A percentile compares a stretch with the other conserved stretches of the same genome.
These are phyloP conservation scores for Ictalurus furcatus DNA, from an alignment of 2,113 vertebrate species.

Conservation along the genomic window DNA sequence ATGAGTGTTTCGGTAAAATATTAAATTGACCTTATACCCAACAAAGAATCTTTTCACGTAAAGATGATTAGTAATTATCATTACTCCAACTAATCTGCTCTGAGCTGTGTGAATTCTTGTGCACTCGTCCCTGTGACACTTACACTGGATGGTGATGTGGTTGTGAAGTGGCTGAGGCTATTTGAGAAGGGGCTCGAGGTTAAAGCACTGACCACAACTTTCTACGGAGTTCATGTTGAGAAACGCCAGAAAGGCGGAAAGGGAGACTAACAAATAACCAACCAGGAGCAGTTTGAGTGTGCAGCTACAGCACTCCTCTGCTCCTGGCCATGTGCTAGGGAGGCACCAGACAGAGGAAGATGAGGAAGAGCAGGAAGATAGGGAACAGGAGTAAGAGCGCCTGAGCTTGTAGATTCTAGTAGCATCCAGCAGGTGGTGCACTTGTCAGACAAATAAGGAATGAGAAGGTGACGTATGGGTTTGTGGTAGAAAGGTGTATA, in stretches of 20 bases:
- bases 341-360: slow-evolving; percentile 68
- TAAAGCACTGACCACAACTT: slow-evolving; percentile 66
- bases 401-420: slow-evolving; percentile 64
- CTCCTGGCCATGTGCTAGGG: slow-evolving; percentile 68
- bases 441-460: slow-evolving; percentile 43
- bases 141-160: slow-evolving; percentile 74
- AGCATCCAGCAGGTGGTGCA: slow-evolving; percentile 44
- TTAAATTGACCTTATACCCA: background rate
- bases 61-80: background rate
- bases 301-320: slow-evolving; percentile 72
- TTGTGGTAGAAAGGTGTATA: background rate
- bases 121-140: slow-evolving; percentile 65
- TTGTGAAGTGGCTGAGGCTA: slow-evolving; percentile 64
- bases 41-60: background rate
- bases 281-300: slow-evolving; percentile 70
- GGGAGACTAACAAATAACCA: slow-evolving; percentile 73
- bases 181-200: slow-evolving; percentile 62
- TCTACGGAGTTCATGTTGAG: slow-evolving; percentile 71
- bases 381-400: slow-evolving; percentile 57
- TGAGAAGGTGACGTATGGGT: background rate
- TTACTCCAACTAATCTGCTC: background rate
- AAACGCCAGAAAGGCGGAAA: slow-evolving; percentile 76
- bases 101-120: background rate
- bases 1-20: background rate
- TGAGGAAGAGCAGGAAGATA: slow-evolving; percentile 64